A percentile compares a stretch with the other conserved stretches of the same genome.
These are phyloP conservation scores for Atherinosoma microstoma DNA, from an alignment of 2,797 vertebrate genomes.

Conservation along the genomic window DNA sequence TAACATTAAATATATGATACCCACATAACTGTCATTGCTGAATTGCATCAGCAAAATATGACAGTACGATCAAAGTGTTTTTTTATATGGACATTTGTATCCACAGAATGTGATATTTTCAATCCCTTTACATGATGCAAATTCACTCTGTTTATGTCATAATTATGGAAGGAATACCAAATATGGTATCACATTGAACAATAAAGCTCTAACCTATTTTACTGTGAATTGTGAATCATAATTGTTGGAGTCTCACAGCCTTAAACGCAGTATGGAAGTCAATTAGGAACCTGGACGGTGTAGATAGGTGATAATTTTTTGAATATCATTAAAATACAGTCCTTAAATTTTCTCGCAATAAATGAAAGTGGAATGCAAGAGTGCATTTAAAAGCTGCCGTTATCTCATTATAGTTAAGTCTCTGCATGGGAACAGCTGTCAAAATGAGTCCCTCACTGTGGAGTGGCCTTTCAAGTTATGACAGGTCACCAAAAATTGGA, in stretches of 20 bases:
- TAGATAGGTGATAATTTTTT: neutral
- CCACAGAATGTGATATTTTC: constrained; percentile 71
- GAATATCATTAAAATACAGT: constrained; percentile 5
- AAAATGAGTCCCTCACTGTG: constrained; percentile 39
- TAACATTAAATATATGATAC: constrained; percentile 69
- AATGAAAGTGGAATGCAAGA: constrained; percentile 24
- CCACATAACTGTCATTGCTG: constrained; percentile 68
- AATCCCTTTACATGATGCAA: constrained; percentile 63
- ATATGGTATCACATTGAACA: constrained; percentile 61
- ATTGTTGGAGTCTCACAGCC: constrained; percentile 6
- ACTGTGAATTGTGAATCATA: constrained; percentile 44
- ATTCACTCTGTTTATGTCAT: constrained; percentile 53
- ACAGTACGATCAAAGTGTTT: constrained; percentile 59
- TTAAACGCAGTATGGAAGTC: neutral
- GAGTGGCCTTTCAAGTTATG: constrained; percentile 47
- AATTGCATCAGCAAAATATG: constrained; percentile 54
- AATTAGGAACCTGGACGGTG: constrained; percentile 1
- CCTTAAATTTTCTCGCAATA: constrained; percentile 24
- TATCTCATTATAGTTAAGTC: constrained; percentile 39
- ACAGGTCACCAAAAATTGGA: constrained; percentile 55
- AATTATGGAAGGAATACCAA: constrained; percentile 58
- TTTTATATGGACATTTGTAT: constrained; percentile 73
- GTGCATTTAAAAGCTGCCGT: neutral
- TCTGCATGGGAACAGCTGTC: constrained; percentile 43
- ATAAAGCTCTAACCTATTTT: constrained; percentile 64